Evolutionary conservation across 2,797 vertebrate genomes (phyloP).

Genomic region (Sebastes vulpes): DNA sequence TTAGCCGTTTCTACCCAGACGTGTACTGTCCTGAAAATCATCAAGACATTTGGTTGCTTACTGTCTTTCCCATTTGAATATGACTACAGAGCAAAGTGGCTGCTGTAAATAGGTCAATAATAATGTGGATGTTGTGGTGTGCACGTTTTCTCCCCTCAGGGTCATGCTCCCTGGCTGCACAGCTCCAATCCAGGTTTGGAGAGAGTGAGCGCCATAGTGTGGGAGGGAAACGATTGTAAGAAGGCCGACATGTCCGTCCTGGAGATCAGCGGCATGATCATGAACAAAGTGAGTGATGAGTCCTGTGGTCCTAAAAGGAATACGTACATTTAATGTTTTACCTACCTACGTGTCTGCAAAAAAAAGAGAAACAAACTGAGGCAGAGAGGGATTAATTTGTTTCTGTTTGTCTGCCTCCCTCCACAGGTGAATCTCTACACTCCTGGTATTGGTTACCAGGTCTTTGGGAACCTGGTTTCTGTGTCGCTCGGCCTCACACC

Average conservation of each 20-base stretch:
- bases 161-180: conserved; percentile 95
- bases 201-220: conserved; percentile 98
- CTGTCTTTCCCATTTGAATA: background rate
- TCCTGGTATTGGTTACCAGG: conserved; percentile 96
- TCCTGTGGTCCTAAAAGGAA: background rate
- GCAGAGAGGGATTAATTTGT: background rate
- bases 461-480: conserved; percentile 94
- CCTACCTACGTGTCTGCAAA: accelerated
- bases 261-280: conserved; percentile 99
- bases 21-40: background rate
- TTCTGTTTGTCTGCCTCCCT: background rate
- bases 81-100: background rate
- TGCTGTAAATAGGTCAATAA: background rate
- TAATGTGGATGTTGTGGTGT: background rate
- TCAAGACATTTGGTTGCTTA: background rate
- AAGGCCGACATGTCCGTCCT: conserved; percentile 99
- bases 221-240: conserved; percentile 99
- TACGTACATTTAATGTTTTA: background rate
- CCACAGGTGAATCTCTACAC: conserved; percentile 93
- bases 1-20: background rate
- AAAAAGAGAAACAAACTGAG: background rate
- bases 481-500: conserved; percentile 94
- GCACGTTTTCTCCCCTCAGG: conserved; percentile 79
- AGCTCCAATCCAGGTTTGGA: conserved; percentile 95
- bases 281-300: conserved; percentile 91